Evolutionary conservation across 2,888 invertebrate species (phyloP).

Genomic region (Pegoplata infirma): DNA sequence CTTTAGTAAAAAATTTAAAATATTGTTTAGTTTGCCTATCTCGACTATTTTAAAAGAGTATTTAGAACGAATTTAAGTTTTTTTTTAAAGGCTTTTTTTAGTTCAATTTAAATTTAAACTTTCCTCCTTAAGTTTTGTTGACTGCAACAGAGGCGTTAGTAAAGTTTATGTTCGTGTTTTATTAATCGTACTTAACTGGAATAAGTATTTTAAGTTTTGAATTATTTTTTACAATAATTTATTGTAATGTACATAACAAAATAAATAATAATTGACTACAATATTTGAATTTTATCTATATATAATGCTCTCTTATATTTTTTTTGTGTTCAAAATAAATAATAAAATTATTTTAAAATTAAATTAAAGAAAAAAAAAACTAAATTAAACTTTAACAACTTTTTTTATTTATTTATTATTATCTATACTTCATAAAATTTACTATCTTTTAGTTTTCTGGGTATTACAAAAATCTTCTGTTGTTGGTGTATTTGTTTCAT

Average conservation of each 20-base stretch:
- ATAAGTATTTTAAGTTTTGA: constrained; percentile 13
- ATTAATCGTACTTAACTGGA: constrained; percentile 45
- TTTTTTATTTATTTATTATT: constrained; percentile 15
- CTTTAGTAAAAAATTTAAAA: constrained; percentile 15
- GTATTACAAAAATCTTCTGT: constrained; percentile 2
- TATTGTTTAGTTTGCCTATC: constrained; percentile 10
- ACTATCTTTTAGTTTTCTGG: constrained; percentile 52
- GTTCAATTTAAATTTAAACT: background rate
- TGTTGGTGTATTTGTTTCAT: constrained; percentile 7
- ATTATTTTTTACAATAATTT: background rate
- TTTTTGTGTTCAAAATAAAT: constrained; percentile 38
- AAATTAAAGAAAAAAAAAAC: constrained; percentile 29
- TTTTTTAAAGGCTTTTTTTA: background rate
- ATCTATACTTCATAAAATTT: constrained; percentile 16
- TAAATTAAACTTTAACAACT: constrained; percentile 16
- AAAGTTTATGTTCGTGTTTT: background rate
- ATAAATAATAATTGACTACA: constrained; percentile 15
- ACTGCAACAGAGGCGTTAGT: background rate
- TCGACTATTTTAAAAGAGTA: background rate
- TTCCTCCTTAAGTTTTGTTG: background rate
- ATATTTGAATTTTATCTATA: constrained; percentile 22
- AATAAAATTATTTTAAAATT: constrained; percentile 1
- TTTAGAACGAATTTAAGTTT: constrained; percentile 26
- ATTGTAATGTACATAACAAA: constrained; percentile 15
- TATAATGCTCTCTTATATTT: constrained; percentile 24